phyloP scores from a whole-genome alignment of 2,797 vertebrate species.

The Poeciliopsis infans region DNA sequence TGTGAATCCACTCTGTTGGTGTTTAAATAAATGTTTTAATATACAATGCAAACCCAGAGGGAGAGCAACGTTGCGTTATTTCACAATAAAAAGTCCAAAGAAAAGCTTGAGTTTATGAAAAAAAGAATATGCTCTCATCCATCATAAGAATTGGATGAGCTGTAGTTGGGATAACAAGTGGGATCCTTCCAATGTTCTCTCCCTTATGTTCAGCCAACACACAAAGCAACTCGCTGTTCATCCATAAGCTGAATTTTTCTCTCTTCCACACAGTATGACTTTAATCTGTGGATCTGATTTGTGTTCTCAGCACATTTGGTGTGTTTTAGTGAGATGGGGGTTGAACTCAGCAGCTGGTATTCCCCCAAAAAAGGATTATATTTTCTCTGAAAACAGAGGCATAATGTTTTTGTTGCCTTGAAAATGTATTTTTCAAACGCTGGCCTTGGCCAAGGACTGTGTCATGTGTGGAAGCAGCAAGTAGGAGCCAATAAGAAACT shows the following conservation, averaged over 20 bases:
- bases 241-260: constrained; percentile 4
- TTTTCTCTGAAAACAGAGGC: background rate
- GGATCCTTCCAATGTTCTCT: background rate
- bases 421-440: background rate
- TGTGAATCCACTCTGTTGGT: background rate
- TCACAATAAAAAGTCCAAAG: background rate
- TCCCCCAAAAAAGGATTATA: background rate
- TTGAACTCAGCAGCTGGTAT: constrained; percentile 1
- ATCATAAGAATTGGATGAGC: constrained; percentile 4
- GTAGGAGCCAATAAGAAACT: background rate
- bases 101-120: background rate
- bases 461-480: background rate
- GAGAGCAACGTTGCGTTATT: background rate
- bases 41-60: background rate
- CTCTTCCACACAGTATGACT: background rate
- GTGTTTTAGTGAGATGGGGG: background rate
- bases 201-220: background rate
- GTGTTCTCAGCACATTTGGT: background rate
- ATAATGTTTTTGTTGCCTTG: background rate
- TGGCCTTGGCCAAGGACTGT: background rate
- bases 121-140: background rate
- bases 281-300: constrained; percentile 6
- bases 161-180: constrained; percentile 1
- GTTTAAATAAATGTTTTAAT: background rate
- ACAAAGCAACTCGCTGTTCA: background rate